Conservation (phyloP, 2,113 vertebrate species). For the Andinoacara biseriatus region DNA sequence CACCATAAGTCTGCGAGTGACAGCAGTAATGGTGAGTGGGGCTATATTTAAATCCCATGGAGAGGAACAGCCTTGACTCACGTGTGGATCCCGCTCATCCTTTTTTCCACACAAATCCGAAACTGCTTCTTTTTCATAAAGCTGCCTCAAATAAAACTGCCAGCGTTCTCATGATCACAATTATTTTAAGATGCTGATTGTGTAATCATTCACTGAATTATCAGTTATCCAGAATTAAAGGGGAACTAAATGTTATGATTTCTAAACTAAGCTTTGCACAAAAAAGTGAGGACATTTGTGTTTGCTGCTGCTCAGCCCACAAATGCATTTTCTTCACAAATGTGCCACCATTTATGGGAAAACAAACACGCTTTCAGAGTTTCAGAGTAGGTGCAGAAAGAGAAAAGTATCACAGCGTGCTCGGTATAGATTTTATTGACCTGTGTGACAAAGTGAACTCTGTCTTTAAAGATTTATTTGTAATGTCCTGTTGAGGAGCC, state of each 20-base stretch:
- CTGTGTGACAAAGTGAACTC: slow-evolving; percentile 37
- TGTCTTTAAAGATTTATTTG: slow-evolving; percentile 55
- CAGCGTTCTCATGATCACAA: neutral
- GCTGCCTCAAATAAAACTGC: slow-evolving; percentile 30
- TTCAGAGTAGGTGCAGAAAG: slow-evolving; percentile 42
- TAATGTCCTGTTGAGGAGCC: slow-evolving; percentile 40
- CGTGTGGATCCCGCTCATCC: slow-evolving; percentile 35
- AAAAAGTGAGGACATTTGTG: too few relatives aligned
- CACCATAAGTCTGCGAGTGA: slow-evolving; percentile 62
- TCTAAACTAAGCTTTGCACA: neutral
- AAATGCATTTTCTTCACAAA: too few relatives aligned
- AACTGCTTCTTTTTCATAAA: slow-evolving; percentile 2
- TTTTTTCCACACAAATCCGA: slow-evolving; percentile 19
- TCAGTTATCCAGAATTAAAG: neutral
- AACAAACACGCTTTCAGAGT: neutral
- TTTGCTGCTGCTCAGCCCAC: too few relatives aligned
- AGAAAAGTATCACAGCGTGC: slow-evolving; percentile 30
- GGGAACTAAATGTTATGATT: neutral
- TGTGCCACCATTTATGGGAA: too few relatives aligned
- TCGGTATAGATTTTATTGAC: slow-evolving; percentile 58
- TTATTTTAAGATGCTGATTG: slow-evolving; percentile 37
- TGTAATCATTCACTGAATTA: slow-evolving; percentile 18
- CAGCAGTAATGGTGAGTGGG: slow-evolving; percentile 56
- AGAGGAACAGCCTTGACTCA: slow-evolving; percentile 66
- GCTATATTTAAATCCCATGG: slow-evolving; percentile 71